Base-by-base conservation (phyloP, 2,888 invertebrate genomes). In the Diaphora mendica region DNA sequence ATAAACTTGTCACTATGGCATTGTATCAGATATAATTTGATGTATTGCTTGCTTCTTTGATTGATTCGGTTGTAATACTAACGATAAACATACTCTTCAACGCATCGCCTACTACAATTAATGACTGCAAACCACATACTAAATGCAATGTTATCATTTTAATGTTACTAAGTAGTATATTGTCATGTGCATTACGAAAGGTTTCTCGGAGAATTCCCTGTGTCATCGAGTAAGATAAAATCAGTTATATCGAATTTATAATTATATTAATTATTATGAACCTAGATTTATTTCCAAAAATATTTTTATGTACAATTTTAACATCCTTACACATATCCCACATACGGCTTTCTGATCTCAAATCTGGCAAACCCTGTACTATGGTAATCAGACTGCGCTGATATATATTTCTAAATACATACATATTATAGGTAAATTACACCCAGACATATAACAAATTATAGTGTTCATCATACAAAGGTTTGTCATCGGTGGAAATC, bases 11-110 rank as follows among this genome's bases (percentile, higher is more conserved):
- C 30, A 44, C 71, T 70, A 42, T 39, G 62, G 13, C 33, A 26
- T 51, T 76, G 55, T 48, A 75, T 70, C 70, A 76, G 39, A 67
- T 51, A 70, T 26, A 72, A 5, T 39, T 48, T 26, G 20, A 71
- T 30, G 23, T 69, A 68, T 75, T 66, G 26, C 20, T 39, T 65
- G 9, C 30, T 15, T 26, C 26, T 26, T 15, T 15, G 39, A n/a
- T 66, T 26, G n/a, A 66, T 66, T 17, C 26, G 15, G 42, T 42
- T 44, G 68, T 72, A 72, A 44, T 11, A 33, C 20, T 35, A 17
- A 64, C 30, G 30, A 64, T 20, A 20, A 13, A 59, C 55, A n/a
- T n/a, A n/a, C 51, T 9, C n/a, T 51, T 51, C n/a, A 51, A 9
- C 51, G 48, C 23, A 51, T 51, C 23, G 23, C 23, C 23, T 51